Base-by-base conservation (phyloP, 2,113 vertebrate genomes). In the Seriola dumerili region DNA sequence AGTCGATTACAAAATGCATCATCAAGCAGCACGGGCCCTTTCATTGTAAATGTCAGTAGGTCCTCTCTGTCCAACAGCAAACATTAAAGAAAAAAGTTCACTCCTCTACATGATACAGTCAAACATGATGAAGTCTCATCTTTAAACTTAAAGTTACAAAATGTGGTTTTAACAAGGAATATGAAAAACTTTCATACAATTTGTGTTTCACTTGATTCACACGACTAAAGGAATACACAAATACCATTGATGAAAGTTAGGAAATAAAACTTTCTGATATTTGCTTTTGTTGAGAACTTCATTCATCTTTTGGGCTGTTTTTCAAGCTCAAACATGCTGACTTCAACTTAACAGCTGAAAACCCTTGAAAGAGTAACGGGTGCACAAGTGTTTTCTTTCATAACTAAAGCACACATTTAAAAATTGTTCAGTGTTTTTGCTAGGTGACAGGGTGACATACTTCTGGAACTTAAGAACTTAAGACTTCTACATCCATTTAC, bases 1-100 rank as follows among this genome's bases (percentile, higher is more conserved):
- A 38, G 55, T 76, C 52, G 36, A 83, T 85, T 86, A 84, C 66
- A 86, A 78, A 82, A 87, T 50, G 77, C 85, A 86, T 83, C 77
- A 84, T 80, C 64, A 34, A 63, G 73, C 79, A 77, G 82, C 76
- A 57, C 34, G 14, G 23, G 42, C 77, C 54, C 44, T 80, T 77
- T 80, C 42, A 59, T 3, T 63, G 57, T 23, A 87, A 91, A 89
- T 90, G 85, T 63, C 86, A 86, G 21, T 4, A 16, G 54, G 62
- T 73, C 21, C 17, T 63, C 25, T 52, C n/a, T 50, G 19, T 67
- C 52, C 32, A 72, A 64, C 5, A 42, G 5, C 5, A 23, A 29
- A 38, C 16, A 32, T 32, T 16, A 11, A 19, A n/a, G 5, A 17
- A 11, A 17, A 66, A 64, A 32, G 21, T 55, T 65, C 2, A n/a